Percentiles rank a stretch among this genome's conserved stretches.
Evolutionary conservation across 2,797 vertebrate species (phyloP).

Genomic region (Enteromius trimaculatus): DNA sequence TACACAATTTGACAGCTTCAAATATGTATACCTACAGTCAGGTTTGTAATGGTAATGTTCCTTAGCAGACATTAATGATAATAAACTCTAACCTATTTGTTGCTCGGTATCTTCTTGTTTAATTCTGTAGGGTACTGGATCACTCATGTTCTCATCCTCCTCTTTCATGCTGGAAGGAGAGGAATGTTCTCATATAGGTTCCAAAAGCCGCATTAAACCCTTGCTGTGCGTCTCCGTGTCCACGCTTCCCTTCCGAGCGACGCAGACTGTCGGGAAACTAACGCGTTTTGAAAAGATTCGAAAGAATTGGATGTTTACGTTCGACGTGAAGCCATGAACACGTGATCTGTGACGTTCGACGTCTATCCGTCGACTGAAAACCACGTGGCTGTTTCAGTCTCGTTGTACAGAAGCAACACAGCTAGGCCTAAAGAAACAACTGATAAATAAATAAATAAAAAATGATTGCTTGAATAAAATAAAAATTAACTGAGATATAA

Average conservation of each 20-base stretch:
- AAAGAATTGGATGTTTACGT: not conserved
- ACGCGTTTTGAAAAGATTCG: not conserved
- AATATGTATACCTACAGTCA: too few relatives aligned
- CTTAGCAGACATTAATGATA: not conserved
- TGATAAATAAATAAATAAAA: not conserved
- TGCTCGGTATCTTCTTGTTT: slow-evolving; percentile 3
- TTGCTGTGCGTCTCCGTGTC: not conserved
- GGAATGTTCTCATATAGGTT: not conserved
- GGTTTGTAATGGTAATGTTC: not conserved
- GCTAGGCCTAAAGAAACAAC: not conserved
- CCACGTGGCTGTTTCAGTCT: not conserved
- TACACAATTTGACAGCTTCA: not conserved
- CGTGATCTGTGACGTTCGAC: not conserved
- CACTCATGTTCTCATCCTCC: not conserved
- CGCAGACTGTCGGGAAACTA: not conserved
- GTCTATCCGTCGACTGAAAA: not conserved
- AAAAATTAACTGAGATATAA: not conserved
- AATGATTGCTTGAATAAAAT: not conserved
- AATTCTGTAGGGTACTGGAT: not conserved
- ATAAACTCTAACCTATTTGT: not conserved
- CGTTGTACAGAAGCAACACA: not conserved
- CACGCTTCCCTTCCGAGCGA: not conserved
- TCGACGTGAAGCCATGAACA: not conserved
- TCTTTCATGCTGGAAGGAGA: not conserved
- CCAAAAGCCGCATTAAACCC: not conserved